A percentile compares a stretch with the other conserved stretches of the same genome.
These are phyloP conservation scores for Apamea epomidion DNA, from an alignment of 2,888 invertebrate species.

Conservation along the genomic window DNA sequence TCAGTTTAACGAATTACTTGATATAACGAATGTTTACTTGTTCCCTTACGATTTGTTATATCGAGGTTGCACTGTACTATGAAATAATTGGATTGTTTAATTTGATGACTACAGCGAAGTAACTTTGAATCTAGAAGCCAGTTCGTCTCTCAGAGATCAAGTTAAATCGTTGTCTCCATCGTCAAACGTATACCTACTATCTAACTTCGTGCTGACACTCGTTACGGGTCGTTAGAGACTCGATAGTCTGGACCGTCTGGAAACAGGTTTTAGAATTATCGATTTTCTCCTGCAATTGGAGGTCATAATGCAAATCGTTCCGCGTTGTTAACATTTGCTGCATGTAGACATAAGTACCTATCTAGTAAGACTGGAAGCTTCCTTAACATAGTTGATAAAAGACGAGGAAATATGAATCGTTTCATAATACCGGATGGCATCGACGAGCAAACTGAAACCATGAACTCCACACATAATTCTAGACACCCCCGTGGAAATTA, in stretches of 20 bases:
- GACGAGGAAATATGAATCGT: no score
- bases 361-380: no score
- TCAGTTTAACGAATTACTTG: no score
- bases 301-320: neutral
- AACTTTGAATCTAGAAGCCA: neutral
- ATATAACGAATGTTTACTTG: no score
- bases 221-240: neutral
- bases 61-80: neutral
- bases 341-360: neutral
- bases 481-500: no score
- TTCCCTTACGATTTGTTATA: no score
- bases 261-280: neutral
- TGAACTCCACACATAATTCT: no score
- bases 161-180: neutral
- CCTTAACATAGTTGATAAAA: no score
- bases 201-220: neutral
- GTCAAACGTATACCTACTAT: slow-evolving; percentile 1
- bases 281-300: slow-evolving; percentile 2
- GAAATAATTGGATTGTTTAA: neutral
- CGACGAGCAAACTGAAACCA: no score
- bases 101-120: neutral
- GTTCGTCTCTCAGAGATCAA: neutral
- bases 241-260: neutral
- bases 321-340: neutral
- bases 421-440: no score